Evolutionary conservation across 2,113 vertebrate genomes (phyloP).

Genomic region (Entosphenus tridentatus): DNA sequence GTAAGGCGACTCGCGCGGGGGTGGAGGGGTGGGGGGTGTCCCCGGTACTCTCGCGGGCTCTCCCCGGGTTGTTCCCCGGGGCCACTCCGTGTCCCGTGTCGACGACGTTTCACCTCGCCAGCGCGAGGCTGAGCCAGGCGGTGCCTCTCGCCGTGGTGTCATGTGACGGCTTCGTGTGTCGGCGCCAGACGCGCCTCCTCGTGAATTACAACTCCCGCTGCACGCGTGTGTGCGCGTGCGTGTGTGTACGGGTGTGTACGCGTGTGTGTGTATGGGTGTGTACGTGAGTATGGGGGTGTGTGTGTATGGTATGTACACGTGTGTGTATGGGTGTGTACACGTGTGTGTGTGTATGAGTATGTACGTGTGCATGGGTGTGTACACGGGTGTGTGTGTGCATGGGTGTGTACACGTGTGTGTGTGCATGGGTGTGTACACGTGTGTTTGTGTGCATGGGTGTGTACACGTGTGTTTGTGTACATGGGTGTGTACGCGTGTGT

Average conservation of each 20-base stretch:
- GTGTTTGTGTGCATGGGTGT: neutral
- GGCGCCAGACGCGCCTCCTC: too few relatives aligned
- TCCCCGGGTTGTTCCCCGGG: too few relatives aligned
- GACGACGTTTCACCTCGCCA: too few relatives aligned
- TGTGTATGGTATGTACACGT: neutral
- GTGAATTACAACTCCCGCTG: too few relatives aligned
- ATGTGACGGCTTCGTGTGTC: too few relatives aligned
- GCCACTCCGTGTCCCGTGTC: too few relatives aligned
- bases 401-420: neutral
- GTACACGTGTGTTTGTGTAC: neutral
- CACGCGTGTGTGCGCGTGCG: too few relatives aligned
- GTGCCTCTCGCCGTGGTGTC: too few relatives aligned
- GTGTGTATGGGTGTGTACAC: neutral
- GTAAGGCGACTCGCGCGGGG: too few relatives aligned
- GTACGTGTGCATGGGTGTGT: neutral
- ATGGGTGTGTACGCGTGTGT: neutral
- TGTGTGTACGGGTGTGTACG: neutral
- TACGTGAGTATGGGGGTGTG: neutral
- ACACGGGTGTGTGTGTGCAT: neutral
- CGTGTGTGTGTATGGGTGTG: neutral
- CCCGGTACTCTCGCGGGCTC: too few relatives aligned
- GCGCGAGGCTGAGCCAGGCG: too few relatives aligned
- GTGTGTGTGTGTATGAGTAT: neutral
- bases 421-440: neutral
- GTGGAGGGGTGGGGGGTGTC: too few relatives aligned